Evolutionary conservation across 1,140 invertebrate species (phyloP).

Genomic region (Zaprionus ghesquierei): DNA sequence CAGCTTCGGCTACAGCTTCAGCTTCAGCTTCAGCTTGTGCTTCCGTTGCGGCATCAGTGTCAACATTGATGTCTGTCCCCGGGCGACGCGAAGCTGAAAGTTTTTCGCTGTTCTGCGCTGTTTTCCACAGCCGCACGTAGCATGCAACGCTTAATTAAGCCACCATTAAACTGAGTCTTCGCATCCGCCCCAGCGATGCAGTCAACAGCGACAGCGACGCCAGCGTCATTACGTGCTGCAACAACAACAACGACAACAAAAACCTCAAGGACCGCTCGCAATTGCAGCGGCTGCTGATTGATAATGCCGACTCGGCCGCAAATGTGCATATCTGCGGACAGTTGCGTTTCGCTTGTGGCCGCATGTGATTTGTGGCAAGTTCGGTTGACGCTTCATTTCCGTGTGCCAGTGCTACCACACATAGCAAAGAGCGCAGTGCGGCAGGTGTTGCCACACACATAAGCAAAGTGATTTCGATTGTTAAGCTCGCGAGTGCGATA

Average conservation of each 20-base stretch:
- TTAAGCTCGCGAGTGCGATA: neutral
- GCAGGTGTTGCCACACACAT: neutral
- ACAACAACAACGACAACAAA: neutral
- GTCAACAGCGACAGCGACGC: neutral
- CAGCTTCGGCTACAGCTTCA: neutral
- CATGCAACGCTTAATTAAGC: conserved; percentile 73
- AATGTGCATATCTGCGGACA: conserved; percentile 53
- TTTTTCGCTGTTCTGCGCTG: conserved; percentile 42
- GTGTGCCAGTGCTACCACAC: neutral
- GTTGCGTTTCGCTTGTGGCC: conserved; percentile 8
- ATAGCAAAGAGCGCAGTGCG: neutral
- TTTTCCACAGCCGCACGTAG: conserved; percentile 57
- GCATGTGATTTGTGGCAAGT: conserved; percentile 27
- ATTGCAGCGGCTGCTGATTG: conserved; percentile 42
- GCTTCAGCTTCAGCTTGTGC: neutral
- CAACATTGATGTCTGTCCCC: conserved; percentile 8
- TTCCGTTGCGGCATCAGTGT: neutral
- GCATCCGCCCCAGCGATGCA: conserved; percentile 24
- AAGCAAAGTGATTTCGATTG: neutral
- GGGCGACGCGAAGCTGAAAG: conserved; percentile 33
- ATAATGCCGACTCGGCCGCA: conserved; percentile 36
- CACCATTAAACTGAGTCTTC: conserved; percentile 56
- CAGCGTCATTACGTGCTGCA: conserved; percentile 7
- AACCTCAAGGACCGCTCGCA: neutral
- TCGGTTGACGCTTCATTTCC: neutral